Conservation (phyloP, 1,140 invertebrate species). For the Gryon sp. region DNA sequence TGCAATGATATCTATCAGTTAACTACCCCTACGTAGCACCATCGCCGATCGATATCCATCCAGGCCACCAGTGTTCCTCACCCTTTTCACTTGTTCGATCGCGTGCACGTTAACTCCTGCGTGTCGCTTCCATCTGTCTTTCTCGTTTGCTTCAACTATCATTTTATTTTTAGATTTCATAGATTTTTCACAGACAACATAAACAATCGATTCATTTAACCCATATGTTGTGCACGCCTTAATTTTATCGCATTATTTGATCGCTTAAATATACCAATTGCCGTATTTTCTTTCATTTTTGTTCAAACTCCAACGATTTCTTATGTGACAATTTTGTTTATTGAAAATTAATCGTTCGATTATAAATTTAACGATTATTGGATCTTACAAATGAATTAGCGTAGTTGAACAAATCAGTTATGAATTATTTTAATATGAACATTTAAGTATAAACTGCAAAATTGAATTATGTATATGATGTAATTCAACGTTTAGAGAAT, state of each 20-base stretch:
- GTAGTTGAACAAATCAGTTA: too few species aligned
- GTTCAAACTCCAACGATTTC: too few species aligned
- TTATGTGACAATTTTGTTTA: too few species aligned
- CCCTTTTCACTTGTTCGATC: constrained; percentile 62
- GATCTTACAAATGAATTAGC: too few species aligned
- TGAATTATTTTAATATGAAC: too few species aligned
- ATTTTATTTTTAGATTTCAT: constrained; percentile 41
- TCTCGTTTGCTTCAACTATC: constrained; percentile 7
- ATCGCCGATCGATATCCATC: constrained; percentile 77
- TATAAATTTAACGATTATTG: too few species aligned
- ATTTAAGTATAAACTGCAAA: too few species aligned
- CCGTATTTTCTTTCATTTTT: too few species aligned
- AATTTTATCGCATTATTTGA: constrained; percentile 14
- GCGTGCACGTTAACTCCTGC: constrained; percentile 48
- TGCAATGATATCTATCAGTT: constrained; percentile 62
- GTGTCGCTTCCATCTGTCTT: constrained; percentile 19
- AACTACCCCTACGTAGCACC: constrained; percentile 61
- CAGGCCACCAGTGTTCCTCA: constrained; percentile 72
- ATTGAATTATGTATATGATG: too few species aligned
- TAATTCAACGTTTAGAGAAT: too few species aligned
- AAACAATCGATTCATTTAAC: constrained; percentile 38
- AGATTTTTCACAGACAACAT: constrained; percentile 17
- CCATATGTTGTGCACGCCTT: constrained; percentile 26
- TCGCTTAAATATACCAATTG: too few species aligned
- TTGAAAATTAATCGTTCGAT: too few species aligned